Evolutionary conservation across 2,797 vertebrate genomes (phyloP), one percentile per base, ranked within the genome.

Genomic region (Bucorvus abyssinicus): DNA sequence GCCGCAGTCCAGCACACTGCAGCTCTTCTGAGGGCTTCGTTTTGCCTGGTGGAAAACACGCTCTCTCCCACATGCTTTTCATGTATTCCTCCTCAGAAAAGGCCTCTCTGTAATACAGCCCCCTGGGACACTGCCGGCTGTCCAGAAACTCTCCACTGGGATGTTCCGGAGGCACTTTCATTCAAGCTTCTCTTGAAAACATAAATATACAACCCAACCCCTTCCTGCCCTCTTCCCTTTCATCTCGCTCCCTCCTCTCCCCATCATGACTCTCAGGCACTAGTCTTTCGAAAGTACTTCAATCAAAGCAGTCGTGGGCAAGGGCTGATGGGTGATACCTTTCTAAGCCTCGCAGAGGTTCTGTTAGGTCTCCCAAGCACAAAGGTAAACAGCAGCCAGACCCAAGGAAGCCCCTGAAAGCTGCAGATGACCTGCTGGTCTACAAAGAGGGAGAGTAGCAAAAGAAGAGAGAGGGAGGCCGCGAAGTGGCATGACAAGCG

Each of bases 201-300:
- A 63, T 9, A 13, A 65, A 49, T 7, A 68, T 9, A 59, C 61
- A 65, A 3, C 9, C 10, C 38, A 67, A 38, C 4, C 7, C 26
- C 74, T 92, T 95, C 70, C 86, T 84, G 59, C 20, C 16, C 11
- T 90, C 38, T 59, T 77, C 38, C n/a, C 71, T 96, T 93, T 97
- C 80, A 84, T 90, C 85, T 82, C 57, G 36, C 16, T 81, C 65
- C 30, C 15, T 94, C 21, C 22, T 80, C 18, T 7, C 9, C 23
- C 14, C 47, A 32, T 30, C 10, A 27, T 17, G 45, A 64, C 53
- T 92, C 70, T 42, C 22, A 89, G 52, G n/a, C 18, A 4, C 19
- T 57, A n/a, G 10, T 22, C 68, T 87, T 74, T 84, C n/a, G n/a
- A 87, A 89, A 80, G 7, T 42, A 17, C 76, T 92, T 78, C 21